Percentiles rank a stretch among this genome's conserved stretches.
Conservation (phyloP, 2,888 invertebrate genomes). For the Melangyna quadrimaculata region DNA sequence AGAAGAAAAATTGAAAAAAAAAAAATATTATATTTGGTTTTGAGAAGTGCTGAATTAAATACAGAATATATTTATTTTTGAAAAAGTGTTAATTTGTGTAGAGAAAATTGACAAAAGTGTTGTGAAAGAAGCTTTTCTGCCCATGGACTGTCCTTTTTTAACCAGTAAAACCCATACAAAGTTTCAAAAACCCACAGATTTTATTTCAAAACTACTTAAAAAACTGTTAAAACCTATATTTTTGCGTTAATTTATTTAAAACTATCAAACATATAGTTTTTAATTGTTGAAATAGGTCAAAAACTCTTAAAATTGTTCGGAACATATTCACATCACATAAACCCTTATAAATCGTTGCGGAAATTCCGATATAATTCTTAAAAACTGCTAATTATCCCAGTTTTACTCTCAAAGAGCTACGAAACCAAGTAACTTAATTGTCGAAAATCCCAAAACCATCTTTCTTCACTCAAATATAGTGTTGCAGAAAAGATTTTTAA, state of each 20-base stretch:
- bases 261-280: neutral
- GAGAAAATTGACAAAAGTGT: neutral
- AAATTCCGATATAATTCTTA: neutral
- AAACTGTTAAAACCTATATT: neutral
- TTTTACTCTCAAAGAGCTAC: neutral
- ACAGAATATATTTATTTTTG: neutral
- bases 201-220: neutral
- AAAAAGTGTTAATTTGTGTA: neutral
- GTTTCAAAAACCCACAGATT: neutral
- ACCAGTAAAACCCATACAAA: neutral
- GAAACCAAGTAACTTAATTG: too few relatives aligned
- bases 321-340: neutral
- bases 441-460: neutral
- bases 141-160: neutral
- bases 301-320: neutral
- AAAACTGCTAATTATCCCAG: neutral
- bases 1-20: constrained; percentile 16
- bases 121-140: neutral
- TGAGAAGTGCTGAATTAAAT: neutral
- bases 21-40: constrained; percentile 3
- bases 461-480: neutral
- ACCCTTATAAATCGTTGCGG: neutral
- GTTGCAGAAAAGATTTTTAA: too few relatives aligned
- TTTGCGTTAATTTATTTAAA: neutral
- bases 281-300: neutral